Evolutionary conservation across 1,140 invertebrate genomes (phyloP), one percentile per base, ranked within the genome.

Genomic region (Ylistrum balloti): DNA sequence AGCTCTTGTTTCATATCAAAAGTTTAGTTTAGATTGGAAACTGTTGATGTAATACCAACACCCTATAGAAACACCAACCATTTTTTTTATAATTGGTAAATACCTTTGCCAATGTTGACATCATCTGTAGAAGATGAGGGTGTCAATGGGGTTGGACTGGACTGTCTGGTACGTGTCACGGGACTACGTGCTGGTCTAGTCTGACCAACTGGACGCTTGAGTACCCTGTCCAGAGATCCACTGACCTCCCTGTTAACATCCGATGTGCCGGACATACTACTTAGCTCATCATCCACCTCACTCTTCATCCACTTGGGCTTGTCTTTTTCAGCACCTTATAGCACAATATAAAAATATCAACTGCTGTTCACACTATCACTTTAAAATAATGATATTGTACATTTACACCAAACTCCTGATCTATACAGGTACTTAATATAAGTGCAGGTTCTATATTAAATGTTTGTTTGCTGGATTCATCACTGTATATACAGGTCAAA

Each of bases 231-330:
- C 5, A 28, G 9, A 74, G 28, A 22, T 89, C 56, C 33, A 86
- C 5, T 13, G 13, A 38, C 35, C 35, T 38, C 35, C 35, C 88
- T 33, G 87, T 28, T 17, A 33, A 93, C 74, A 86, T 95, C 94
- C n/a, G 74, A 34, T 10, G 95, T 94, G 9, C 95, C 95, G 10
- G 91, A 86, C 95, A 96, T 96, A 88, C 92, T 93, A 10, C 90
- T 92, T 20, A 96, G 90, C 88, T 96, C 95, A 90, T 95, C 94
- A 38, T 94, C 89, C 20, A 96, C 93, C 33, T 93, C 92, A 90
- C 92, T 91, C 32, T 32, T 90, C 11, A 87, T 87, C 92, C 92
- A 93, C 87, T 90, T 91, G n/a, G 87, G 87, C 32, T 22, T 38
- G 87, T 9, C 33, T 89, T 56, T 35, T 15, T 89, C 2, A n/a